phyloP scores from a whole-genome alignment of 1,140 invertebrate species.

The Bombus balteatus region DNA sequence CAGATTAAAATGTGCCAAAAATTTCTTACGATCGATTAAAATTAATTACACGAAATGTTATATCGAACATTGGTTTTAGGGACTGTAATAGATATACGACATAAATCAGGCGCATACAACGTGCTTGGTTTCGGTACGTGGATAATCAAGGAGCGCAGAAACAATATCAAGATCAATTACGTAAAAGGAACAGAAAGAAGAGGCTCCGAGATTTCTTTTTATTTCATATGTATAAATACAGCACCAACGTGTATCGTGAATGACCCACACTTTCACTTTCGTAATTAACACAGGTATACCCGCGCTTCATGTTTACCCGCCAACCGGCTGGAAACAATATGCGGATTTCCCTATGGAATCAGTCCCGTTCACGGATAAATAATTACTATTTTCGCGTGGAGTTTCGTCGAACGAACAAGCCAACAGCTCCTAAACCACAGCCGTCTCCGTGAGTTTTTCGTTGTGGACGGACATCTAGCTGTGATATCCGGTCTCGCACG shows the following conservation, averaged over 20 bases:
- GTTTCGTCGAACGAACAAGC: neutral
- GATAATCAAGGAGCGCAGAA: conserved; percentile 28
- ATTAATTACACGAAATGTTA: neutral
- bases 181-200: conserved; percentile 61
- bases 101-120: neutral
- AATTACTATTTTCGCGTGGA: neutral
- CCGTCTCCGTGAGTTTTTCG: neutral
- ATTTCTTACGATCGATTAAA: neutral
- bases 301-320: conserved; percentile 31
- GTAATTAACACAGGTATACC: conserved; percentile 60
- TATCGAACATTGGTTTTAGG: neutral
- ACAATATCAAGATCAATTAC: conserved; percentile 65
- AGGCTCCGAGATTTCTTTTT: conserved; percentile 63
- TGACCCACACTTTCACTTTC: conserved; percentile 77
- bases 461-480: conserved; percentile 5
- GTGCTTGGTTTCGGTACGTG: neutral
- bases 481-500: conserved; percentile 28
- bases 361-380: neutral
- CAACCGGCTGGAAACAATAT: conserved; percentile 32
- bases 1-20: neutral
- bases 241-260: conserved; percentile 47
- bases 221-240: conserved; percentile 46
- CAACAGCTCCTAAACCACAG: neutral
- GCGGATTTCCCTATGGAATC: conserved; percentile 31
- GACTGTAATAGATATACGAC: too few species aligned